Conservation (phyloP, 2,888 invertebrate genomes). For the Tiliacea citrago region DNA sequence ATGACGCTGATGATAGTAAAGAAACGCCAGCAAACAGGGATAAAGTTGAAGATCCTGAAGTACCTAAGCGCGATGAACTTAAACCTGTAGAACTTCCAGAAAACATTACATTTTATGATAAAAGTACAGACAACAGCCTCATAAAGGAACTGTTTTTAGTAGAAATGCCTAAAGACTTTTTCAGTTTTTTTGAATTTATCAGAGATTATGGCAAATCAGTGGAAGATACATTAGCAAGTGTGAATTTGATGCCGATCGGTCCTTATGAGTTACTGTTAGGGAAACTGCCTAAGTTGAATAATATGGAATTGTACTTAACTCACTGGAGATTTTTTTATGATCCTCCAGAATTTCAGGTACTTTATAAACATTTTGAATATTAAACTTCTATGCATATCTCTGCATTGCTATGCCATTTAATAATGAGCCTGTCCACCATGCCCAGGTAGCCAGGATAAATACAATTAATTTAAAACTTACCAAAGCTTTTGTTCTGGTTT, state of each 20-base stretch:
- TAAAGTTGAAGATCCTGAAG: not conserved
- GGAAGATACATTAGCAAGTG: conserved; percentile 91
- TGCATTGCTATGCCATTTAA: not conserved
- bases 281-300: conserved; percentile 89
- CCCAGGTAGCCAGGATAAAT: not conserved
- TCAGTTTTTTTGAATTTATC: conserved; percentile 95
- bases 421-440: not conserved
- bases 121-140: conserved; percentile 87
- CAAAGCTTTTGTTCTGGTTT: not conserved
- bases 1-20: not conserved
- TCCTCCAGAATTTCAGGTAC: conserved; percentile 97
- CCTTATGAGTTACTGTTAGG: conserved; percentile 96
- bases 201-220: conserved; percentile 87
- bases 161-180: conserved; percentile 98
- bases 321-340: conserved; percentile 98
- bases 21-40: not conserved
- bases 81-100: conserved; percentile 69
- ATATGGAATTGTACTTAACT: conserved; percentile 92
- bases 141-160: conserved; percentile 95
- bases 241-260: conserved; percentile 95
- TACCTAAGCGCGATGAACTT: not conserved
- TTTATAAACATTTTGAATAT: conserved; percentile 66
- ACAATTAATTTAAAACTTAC: not conserved
- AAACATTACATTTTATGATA: conserved; percentile 81
- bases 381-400: not conserved